phyloP scores from a whole-genome alignment of 2,888 invertebrate species.

The Endotricha flammealis region DNA sequence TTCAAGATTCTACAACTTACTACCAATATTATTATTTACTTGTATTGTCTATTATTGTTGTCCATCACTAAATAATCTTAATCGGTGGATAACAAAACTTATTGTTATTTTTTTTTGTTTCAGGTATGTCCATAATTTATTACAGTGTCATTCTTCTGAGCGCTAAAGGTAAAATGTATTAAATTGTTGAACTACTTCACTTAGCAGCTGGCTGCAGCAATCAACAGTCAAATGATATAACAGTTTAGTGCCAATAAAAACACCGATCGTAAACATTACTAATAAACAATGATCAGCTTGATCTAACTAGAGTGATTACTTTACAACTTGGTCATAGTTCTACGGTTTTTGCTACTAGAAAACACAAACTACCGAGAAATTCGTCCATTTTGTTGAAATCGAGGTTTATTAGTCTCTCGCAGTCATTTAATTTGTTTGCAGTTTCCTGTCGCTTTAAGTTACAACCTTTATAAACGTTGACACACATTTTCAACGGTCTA shows the following conservation, averaged over 20 bases:
- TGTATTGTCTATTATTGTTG: no score
- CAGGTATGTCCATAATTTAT: conserved; percentile 3
- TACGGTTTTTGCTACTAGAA: conserved; percentile 18
- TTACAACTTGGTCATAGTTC: conserved; percentile 6
- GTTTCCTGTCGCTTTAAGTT: conserved; percentile 49
- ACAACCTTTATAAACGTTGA: conserved; percentile 46
- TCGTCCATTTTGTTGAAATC: conserved; percentile 30
- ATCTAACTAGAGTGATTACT: conserved; percentile 7
- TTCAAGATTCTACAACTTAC: no score
- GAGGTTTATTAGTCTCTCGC: conserved; percentile 42
- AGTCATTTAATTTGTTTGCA: conserved; percentile 47
- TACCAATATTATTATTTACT: no score
- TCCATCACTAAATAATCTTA: no score
- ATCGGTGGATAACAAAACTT: no score
- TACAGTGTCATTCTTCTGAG: conserved; percentile 4
- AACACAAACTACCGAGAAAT: conserved; percentile 23
- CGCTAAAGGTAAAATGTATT: conserved; percentile 7
- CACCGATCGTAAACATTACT: not conserved
- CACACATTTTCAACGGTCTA: conserved; percentile 45
- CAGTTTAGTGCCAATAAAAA: not conserved
- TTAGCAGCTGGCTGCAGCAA: no score
- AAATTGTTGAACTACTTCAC: no score
- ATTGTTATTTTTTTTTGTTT: conserved; percentile 2
- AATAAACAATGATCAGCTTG: not conserved
- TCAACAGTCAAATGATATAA: no score